A percentile compares a stretch with the other conserved stretches of the same genome.
Evolutionary conservation across 1,140 invertebrate species (phyloP).

Genomic region (Brachionus rubens): DNA sequence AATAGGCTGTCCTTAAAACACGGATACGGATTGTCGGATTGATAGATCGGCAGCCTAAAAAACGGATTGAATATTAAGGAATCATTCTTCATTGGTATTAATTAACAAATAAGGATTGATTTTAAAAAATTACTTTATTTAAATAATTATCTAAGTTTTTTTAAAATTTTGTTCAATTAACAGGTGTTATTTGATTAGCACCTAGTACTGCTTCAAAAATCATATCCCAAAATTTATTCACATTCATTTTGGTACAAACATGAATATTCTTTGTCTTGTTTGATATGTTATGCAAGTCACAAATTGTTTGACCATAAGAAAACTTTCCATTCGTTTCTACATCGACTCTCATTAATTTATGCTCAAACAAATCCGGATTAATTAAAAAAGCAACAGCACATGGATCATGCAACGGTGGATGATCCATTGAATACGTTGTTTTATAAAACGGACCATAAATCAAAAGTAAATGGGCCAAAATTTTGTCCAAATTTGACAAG

Average conservation of each 20-base stretch:
- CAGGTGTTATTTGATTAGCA: neutral
- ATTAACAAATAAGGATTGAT: too few relatives aligned
- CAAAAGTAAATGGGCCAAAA: neutral
- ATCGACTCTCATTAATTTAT: neutral
- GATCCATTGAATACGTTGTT: neutral
- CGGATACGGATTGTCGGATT: too few relatives aligned
- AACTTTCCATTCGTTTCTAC: neutral
- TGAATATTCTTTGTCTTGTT: neutral
- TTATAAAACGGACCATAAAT: neutral
- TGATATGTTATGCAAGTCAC: neutral
- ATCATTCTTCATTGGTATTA: too few relatives aligned
- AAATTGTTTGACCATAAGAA: neutral
- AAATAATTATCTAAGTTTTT: too few relatives aligned
- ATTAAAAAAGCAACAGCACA: neutral
- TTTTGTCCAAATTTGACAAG: neutral
- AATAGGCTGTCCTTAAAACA: too few relatives aligned
- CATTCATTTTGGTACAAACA: neutral
- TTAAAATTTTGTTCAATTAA: too few relatives aligned
- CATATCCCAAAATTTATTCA: neutral
- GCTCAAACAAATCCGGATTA: neutral
- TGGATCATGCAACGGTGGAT: conserved; percentile 3
- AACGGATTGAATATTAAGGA: too few relatives aligned
- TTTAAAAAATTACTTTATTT: too few relatives aligned
- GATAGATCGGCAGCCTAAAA: too few relatives aligned
- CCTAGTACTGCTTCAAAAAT: neutral